Evolutionary conservation across 2,888 invertebrate genomes (phyloP).

Genomic region (Nezara viridula): DNA sequence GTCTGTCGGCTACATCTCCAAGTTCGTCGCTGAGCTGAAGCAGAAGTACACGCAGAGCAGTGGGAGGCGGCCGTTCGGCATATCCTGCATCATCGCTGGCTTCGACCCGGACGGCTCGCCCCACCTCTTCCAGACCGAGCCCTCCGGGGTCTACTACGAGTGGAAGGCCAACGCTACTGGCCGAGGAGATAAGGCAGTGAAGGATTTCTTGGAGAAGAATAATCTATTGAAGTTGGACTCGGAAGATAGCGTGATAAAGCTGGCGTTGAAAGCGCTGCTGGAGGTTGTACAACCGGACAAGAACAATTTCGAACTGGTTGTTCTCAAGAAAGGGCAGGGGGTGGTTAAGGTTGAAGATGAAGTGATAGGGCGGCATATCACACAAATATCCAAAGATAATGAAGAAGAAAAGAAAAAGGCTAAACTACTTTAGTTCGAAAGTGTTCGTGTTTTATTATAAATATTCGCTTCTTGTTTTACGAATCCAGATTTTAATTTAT

Average conservation of each 20-base stretch:
- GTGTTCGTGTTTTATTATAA: not conserved
- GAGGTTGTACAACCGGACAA: constrained; percentile 2
- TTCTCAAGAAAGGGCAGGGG: not conserved
- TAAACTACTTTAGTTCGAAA: not conserved
- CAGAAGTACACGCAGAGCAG: constrained; percentile 41
- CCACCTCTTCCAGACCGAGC: not conserved
- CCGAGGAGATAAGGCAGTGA: not conserved
- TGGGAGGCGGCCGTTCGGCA: not conserved
- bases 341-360: not conserved
- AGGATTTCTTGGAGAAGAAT: constrained; percentile 3
- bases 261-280: not conserved
- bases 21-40: constrained; percentile 6
- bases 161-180: constrained; percentile 6
- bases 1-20: not conserved
- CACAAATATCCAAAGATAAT: not conserved
- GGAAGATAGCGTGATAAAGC: not conserved
- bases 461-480: not conserved
- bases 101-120: not conserved
- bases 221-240: not conserved
- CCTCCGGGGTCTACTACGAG: constrained; percentile 14
- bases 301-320: not conserved
- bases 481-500: not conserved
- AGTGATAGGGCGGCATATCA: not conserved
- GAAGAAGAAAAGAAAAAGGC: not conserved
- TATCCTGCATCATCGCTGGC: constrained; percentile 20